Evolutionary conservation across 2,888 invertebrate species (phyloP), one percentile per base, ranked within the genome.

Genomic region (Limenitis camilla): DNA sequence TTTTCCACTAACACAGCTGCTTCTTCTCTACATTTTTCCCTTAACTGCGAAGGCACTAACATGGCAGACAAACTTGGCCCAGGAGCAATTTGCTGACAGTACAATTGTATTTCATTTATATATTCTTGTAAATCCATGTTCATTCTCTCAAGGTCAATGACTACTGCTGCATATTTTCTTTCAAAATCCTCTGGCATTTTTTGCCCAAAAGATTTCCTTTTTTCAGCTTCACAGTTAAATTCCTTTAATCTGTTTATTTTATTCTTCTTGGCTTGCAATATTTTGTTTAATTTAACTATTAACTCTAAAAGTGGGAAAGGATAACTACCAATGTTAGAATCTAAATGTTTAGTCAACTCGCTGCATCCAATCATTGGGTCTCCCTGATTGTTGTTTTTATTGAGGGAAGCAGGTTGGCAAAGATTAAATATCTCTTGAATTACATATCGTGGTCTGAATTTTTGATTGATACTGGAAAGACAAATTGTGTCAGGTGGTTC

Each of bases 211-310:
- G 95, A 94, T 78, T 92, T 92, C 73, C 92, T 90, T 77, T 94
- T 93, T 72, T 98, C 98, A 0, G 96, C 97, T 76, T 96, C 94
- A 54, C 93, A 90, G 70, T 98, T 98, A 91, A 96, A 94, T 54
- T 94, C 93, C 71, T 92, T 93, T 45, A 98, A 81, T 52, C 92
- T 90, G 63, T 92, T 90, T 7, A 98, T 92, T 86, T 95, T 95
- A 4, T 90, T 90, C 67, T 92, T 92, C 74, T 98, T 98, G 0
- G 92, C 91, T 55, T 91, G 90, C 38, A 98, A 85, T 60, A 96
- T 93, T 84, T 96, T 96, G 46, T 94, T 94, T 29, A 97, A 90
- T 63, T 94, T 91, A 0, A 97, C 95, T 82, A 98, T 92, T 59
- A 94, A 90, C 71, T 97, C 95, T 49, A 98, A 85, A 55, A 97